These are phyloP conservation scores for Sparidentex hasta DNA, from an alignment of 2,797 vertebrate species.

Conservation along the genomic window DNA sequence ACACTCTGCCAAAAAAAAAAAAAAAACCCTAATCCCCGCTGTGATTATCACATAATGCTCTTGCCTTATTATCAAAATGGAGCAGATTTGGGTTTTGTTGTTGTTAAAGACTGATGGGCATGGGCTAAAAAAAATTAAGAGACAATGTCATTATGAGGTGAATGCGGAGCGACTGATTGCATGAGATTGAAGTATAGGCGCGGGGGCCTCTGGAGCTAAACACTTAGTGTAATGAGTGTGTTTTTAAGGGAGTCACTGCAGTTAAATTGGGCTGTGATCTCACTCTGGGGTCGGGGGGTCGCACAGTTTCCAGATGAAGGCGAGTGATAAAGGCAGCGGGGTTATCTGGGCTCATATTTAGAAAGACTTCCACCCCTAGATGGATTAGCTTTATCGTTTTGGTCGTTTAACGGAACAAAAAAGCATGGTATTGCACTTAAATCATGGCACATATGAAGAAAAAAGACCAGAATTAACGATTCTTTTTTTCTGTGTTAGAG, in stretches of 20 bases:
- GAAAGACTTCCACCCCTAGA: conserved; percentile 1
- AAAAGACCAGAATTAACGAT: not conserved
- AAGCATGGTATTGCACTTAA: not conserved
- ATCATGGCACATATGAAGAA: not conserved
- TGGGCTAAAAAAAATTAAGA: conserved; percentile 65
- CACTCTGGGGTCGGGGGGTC: conserved; percentile 72
- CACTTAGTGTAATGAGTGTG: conserved; percentile 81
- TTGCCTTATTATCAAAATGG: conserved; percentile 82
- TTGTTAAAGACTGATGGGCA: conserved; percentile 71
- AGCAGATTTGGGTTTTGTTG: conserved; percentile 77
- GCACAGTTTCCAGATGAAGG: conserved; percentile 66
- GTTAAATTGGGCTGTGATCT: conserved; percentile 78
- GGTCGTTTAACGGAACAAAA: not conserved
- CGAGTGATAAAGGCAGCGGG: conserved; percentile 31
- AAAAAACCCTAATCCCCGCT: conserved; percentile 72
- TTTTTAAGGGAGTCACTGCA: conserved; percentile 70
- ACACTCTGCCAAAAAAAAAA: conserved; percentile 63
- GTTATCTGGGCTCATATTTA: conserved; percentile 24
- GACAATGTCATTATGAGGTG: conserved; percentile 67
- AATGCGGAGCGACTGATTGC: conserved; percentile 66
- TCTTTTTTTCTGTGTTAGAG: not conserved
- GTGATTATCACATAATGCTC: conserved; percentile 82
- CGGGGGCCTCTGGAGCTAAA: conserved; percentile 48
- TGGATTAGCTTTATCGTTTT: conserved; percentile 14
- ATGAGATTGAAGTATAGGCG: conserved; percentile 59